Evolutionary conservation across 1,140 invertebrate species (phyloP).

Genomic region (Contarinia nasturtii): DNA sequence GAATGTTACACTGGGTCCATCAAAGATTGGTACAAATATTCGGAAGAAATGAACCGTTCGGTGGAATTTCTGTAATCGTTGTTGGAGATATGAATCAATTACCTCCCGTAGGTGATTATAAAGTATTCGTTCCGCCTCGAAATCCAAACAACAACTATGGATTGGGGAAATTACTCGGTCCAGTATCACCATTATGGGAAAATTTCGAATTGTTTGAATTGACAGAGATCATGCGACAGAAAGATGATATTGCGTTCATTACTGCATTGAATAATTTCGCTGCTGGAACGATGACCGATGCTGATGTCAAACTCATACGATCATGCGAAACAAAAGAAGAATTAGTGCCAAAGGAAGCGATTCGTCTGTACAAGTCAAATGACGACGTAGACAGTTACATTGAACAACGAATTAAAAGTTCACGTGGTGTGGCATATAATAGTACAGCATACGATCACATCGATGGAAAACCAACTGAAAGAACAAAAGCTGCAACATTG

Average conservation of each 20-base stretch:
- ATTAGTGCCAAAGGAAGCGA: neutral
- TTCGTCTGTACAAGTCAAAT: neutral
- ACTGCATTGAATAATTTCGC: slow-evolving; percentile 9
- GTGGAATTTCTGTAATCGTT: slow-evolving; percentile 7
- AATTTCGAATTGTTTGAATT: slow-evolving; percentile 6
- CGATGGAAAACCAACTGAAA: neutral
- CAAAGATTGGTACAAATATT: slow-evolving; percentile 14
- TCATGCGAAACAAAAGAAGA: neutral
- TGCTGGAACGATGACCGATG: neutral
- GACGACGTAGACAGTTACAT: neutral
- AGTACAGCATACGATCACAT: neutral
- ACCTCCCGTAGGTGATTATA: slow-evolving; percentile 4
- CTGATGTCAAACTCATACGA: neutral
- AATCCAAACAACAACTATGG: neutral
- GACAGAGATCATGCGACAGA: slow-evolving; percentile 10
- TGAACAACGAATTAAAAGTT: neutral
- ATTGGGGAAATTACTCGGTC: neutral
- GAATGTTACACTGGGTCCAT: slow-evolving; percentile 11
- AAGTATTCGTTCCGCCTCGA: slow-evolving; percentile 1
- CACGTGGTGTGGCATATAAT: neutral
- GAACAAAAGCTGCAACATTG: neutral
- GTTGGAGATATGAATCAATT: slow-evolving; percentile 6
- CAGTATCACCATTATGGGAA: slow-evolving; percentile 1
- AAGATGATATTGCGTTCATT: slow-evolving; percentile 8
- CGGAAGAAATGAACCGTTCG: slow-evolving; percentile 7